These are phyloP conservation scores for Steinernema carpocapsae DNA, from an alignment of 2,888 invertebrate species.

Conservation along the genomic window DNA sequence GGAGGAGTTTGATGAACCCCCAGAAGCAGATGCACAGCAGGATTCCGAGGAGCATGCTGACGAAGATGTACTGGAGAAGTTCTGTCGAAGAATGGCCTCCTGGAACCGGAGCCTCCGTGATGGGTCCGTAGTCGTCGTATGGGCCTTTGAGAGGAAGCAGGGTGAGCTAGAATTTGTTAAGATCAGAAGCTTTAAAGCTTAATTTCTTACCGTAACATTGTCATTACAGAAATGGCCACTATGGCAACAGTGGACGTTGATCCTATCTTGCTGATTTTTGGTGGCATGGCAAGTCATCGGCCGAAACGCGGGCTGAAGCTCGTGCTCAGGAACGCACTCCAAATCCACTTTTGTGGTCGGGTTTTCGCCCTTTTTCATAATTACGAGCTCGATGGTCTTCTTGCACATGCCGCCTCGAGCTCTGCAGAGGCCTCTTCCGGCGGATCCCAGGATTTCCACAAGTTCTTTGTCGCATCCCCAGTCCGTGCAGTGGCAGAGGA, in stretches of 20 bases:
- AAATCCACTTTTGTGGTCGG: background rate
- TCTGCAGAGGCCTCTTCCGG: constrained; percentile 43
- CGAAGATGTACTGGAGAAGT: too few species aligned
- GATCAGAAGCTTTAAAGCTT: background rate
- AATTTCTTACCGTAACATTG: background rate
- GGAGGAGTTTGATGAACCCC: background rate
- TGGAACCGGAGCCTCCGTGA: too few species aligned
- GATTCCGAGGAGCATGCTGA: background rate
- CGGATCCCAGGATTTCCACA: constrained; percentile 39
- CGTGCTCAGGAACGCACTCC: constrained; percentile 39
- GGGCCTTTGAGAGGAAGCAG: background rate
- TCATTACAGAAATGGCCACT: constrained; percentile 49
- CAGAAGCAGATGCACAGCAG: background rate
- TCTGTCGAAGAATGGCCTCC: too few species aligned
- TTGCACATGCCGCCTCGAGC: constrained; percentile 46
- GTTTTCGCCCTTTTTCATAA: constrained; percentile 35
- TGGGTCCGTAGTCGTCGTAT: background rate
- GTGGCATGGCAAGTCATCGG: constrained; percentile 48
- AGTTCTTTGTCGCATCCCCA: constrained; percentile 43
- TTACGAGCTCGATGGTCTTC: constrained; percentile 7
- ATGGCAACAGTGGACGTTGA: constrained; percentile 43
- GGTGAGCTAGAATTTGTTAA: background rate
- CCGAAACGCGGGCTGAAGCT: constrained; percentile 41
- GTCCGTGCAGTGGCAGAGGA: constrained; percentile 44
- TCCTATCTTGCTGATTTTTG: constrained; percentile 13